Evolutionary conservation across 2,113 vertebrate species (phyloP).

Genomic region (Gobius niger): DNA sequence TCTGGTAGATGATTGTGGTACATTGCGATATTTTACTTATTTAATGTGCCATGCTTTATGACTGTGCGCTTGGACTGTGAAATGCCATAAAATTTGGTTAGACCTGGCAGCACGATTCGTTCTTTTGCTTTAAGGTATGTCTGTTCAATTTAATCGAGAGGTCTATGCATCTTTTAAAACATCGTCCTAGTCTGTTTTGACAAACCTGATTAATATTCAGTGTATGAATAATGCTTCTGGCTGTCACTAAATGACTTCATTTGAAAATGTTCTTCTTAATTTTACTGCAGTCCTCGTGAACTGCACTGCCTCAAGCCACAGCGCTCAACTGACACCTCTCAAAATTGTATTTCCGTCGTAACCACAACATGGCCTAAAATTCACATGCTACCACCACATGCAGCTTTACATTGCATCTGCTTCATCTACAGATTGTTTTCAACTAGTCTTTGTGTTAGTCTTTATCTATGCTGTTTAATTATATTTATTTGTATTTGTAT

Average conservation of each 20-base stretch:
- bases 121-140: too few relatives aligned
- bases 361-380: background rate
- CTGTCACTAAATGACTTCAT: background rate
- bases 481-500: too few relatives aligned
- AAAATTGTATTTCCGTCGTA: background rate
- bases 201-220: background rate
- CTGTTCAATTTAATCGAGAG: too few relatives aligned
- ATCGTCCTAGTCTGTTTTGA: background rate
- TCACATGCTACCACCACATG: background rate
- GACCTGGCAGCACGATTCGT: too few relatives aligned
- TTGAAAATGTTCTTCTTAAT: background rate
- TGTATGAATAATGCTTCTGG: background rate
- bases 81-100: too few relatives aligned
- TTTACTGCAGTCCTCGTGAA: background rate
- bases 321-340: background rate
- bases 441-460: background rate
- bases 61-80: too few relatives aligned
- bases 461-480: too few relatives aligned
- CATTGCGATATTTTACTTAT: too few relatives aligned
- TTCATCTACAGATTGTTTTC: background rate
- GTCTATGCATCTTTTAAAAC: background rate
- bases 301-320: background rate
- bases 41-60: too few relatives aligned
- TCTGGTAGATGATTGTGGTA: too few relatives aligned
- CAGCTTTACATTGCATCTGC: background rate